Conservation (phyloP, 2,113 vertebrate genomes). For the Zapus hudsonius region DNA sequence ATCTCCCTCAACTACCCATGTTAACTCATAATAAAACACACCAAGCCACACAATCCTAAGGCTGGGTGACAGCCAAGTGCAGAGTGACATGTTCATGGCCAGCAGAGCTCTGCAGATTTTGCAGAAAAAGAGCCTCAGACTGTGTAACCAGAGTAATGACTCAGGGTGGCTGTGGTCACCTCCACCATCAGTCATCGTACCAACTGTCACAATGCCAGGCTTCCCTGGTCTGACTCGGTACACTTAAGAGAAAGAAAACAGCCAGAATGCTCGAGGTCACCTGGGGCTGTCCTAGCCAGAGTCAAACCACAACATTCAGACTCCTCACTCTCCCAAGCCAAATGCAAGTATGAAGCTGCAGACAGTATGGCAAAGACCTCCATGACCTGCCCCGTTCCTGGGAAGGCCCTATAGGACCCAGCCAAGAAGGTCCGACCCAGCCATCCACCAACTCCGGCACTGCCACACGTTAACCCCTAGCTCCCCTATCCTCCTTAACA, state of each 20-base stretch:
- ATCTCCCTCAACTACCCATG: background rate
- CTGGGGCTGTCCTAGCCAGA: fast-evolving
- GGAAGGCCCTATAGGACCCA: background rate
- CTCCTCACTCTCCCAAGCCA: background rate
- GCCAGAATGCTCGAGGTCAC: fast-evolving
- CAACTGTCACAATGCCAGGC: background rate
- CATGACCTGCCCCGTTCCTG: background rate
- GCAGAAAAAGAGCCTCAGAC: fast-evolving
- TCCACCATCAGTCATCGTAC: background rate
- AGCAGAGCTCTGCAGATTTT: too few species aligned
- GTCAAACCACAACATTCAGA: fast-evolving
- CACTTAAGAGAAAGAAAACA: background rate
- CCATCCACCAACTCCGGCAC: background rate
- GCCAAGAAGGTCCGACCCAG: background rate
- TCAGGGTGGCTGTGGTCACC: fast-evolving
- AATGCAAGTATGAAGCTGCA: background rate
- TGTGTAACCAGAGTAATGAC: fast-evolving
- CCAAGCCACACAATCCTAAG: background rate
- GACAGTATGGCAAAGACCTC: too few species aligned
- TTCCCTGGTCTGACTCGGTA: background rate
- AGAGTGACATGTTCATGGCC: background rate
- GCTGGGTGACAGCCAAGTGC: background rate
- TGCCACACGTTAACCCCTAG: too few species aligned
- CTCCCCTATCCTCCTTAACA: background rate
- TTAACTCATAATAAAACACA: fast-evolving